Base-by-base conservation (phyloP, 2,888 invertebrate genomes). In the Actias luna region DNA sequence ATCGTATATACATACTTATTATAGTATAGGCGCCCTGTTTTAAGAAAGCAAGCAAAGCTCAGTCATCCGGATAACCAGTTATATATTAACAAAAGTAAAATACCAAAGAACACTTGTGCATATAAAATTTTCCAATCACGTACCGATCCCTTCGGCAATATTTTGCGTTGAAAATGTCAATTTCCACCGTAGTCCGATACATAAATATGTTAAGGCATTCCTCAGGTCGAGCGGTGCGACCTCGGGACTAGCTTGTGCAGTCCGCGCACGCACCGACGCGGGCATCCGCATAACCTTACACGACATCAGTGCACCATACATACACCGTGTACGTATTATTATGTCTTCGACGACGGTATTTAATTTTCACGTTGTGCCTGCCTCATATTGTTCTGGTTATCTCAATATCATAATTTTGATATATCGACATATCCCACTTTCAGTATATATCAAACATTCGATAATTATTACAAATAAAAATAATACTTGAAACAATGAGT, bases 281-380 rank as follows among this genome's bases (percentile, higher is more conserved):
- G 74, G 83, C 88, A 89, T 89, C 89, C 90, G 89, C 87, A 88
- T 88, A 86, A 88, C 89, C 89, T 87, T 87, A 87, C 80, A 46
- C 59, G 61, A 62, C 59, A 58, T 55, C 58, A 33, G n/a, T 59
- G 36, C 35, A 62, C 58, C 33, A 60, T 55, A 61, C 50, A 29
- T 50, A 46, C 63, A 50, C 55, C 18, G 39, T 46, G 60, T 33
- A 18, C 35, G 35, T 55, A 25, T 50, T 50, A 39, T 25, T 60
- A 31, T 57, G 39, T 29, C 14, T 29, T 55, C 16, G 29, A 29
- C 5, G 55, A 55, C 55, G 16, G n/a, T 55, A 29, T 29, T 29
- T 29, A 10, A 18, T 29, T 55, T 55, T 29, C 29, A 29, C n/a
- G 27, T 29, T 55, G 7, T 55, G 14, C 5, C 52, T 5, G 12